phyloP scores from a whole-genome alignment of 2,888 invertebrate genomes.

The Trachelus stipa region DNA sequence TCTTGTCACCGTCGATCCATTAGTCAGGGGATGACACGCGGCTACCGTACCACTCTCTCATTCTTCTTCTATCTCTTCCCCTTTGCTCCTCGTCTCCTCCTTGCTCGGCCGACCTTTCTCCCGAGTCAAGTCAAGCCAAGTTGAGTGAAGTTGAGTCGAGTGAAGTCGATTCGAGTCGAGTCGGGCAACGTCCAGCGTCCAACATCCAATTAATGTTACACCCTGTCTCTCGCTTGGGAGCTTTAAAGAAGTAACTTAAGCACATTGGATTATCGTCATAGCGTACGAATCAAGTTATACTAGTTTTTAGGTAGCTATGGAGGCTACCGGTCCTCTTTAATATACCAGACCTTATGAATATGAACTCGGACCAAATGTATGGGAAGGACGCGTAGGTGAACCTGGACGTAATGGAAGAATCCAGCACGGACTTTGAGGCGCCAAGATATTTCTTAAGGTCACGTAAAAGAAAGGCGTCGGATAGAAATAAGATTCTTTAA shows the following conservation, averaged over 20 bases:
- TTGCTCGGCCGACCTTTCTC: background rate
- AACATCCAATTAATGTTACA: conserved; percentile 58
- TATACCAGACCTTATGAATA: background rate
- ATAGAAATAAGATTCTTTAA: background rate
- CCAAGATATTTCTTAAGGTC: conserved; percentile 43
- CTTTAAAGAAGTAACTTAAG: background rate
- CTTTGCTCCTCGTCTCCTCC: background rate
- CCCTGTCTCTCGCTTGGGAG: conserved; percentile 22
- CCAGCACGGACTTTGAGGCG: conserved; percentile 39
- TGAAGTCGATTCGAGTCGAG: background rate
- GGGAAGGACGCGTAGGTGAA: conserved; percentile 44
- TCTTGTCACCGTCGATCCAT: conserved; percentile 51
- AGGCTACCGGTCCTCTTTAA: background rate
- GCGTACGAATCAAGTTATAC: background rate
- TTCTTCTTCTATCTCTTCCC: background rate
- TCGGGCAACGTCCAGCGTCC: conserved; percentile 32
- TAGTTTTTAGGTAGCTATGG: background rate
- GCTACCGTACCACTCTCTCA: conserved; percentile 6
- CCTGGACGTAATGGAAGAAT: conserved; percentile 25
- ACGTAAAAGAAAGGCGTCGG: conserved; percentile 41
- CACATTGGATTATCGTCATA: background rate
- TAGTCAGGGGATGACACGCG: conserved; percentile 51
- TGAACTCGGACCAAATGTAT: background rate
- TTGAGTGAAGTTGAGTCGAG: background rate
- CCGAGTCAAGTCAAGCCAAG: background rate